Percentiles rank a stretch among this genome's conserved stretches.
Conservation (phyloP, 2,113 vertebrate species). For the Hystrix brachyura region DNA sequence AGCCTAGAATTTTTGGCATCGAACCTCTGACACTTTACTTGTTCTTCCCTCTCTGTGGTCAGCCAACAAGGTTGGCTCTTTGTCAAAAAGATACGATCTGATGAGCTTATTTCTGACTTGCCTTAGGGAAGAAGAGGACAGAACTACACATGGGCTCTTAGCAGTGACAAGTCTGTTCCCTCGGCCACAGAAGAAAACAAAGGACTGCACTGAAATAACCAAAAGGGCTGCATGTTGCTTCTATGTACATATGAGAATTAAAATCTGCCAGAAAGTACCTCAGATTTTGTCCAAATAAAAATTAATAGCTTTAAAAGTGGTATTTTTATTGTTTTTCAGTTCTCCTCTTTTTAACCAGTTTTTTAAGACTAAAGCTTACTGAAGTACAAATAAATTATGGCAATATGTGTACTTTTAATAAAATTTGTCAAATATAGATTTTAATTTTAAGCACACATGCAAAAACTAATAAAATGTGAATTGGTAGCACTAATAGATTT, state of each 20-base stretch:
- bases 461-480: neutral
- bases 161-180: conserved; percentile 87
- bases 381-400: conserved; percentile 21
- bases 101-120: conserved; percentile 92
- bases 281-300: conserved; percentile 81
- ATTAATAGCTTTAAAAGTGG: conserved; percentile 66
- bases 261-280: conserved; percentile 75
- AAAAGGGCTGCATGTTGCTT: conserved; percentile 87
- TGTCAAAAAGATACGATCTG: conserved; percentile 89
- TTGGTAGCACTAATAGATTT: neutral
- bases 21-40: conserved; percentile 51
- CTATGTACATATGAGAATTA: conserved; percentile 83
- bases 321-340: conserved; percentile 39
- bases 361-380: conserved; percentile 32
- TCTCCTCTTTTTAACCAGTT: neutral
- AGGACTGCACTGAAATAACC: conserved; percentile 84
- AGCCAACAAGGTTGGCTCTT: conserved; percentile 84
- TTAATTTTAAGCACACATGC: conserved; percentile 40
- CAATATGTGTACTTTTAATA: neutral
- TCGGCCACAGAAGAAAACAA: conserved; percentile 84
- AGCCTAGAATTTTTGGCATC: neutral
- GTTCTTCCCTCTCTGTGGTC: conserved; percentile 87
- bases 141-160: conserved; percentile 83
- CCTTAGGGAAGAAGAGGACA: conserved; percentile 86
- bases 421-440: conserved; percentile 21